phyloP scores from a whole-genome alignment of 2,113 vertebrate species.

The Alosa alosa region DNA sequence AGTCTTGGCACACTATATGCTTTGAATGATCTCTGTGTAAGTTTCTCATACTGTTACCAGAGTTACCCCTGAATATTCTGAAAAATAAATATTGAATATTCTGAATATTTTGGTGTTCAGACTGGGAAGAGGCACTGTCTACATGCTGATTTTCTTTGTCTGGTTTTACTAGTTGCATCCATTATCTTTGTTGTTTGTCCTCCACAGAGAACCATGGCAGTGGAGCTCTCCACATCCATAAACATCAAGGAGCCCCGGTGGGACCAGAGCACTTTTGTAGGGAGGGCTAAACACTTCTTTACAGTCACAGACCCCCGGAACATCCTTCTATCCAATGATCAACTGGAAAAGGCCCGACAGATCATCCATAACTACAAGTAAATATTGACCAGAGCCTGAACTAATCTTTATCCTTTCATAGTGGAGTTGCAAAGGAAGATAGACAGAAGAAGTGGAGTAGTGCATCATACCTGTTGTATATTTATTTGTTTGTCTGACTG shows the following conservation, averaged over 20 bases:
- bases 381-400: neutral
- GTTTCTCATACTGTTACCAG: neutral
- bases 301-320: conserved; percentile 97
- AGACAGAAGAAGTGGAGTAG: neutral
- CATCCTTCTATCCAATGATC: conserved; percentile 83
- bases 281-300: conserved; percentile 94
- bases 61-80: too few relatives aligned
- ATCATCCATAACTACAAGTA: conserved; percentile 94
- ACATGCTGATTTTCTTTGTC: neutral
- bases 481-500: neutral
- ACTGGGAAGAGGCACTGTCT: neutral
- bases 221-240: conserved; percentile 82
- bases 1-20: neutral
- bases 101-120: too few relatives aligned
- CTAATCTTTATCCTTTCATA: neutral
- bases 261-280: conserved; percentile 92
- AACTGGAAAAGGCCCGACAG: conserved; percentile 80
- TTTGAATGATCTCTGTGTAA: neutral
- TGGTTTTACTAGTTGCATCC: neutral
- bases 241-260: conserved; percentile 95
- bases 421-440: neutral
- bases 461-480: neutral
- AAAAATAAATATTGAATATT: too few relatives aligned
- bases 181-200: neutral
- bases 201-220: conserved; percentile 82